Conservation (phyloP, 2,113 vertebrate species). For the Dascyllus trimaculatus region DNA sequence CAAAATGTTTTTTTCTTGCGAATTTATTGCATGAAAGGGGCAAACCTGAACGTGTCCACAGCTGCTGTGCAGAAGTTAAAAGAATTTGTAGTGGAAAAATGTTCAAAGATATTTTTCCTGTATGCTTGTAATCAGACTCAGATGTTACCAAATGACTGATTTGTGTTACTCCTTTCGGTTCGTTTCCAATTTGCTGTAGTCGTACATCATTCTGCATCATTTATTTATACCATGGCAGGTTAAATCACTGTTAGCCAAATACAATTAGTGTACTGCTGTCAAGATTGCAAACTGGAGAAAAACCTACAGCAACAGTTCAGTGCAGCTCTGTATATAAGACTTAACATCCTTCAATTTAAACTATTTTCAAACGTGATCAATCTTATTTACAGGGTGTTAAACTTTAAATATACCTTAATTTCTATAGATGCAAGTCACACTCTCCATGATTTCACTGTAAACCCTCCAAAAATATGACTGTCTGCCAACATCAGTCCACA, state of each 20-base stretch:
- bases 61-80: neutral
- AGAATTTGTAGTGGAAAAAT: neutral
- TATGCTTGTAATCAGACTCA: neutral
- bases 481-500: neutral
- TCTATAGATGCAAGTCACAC: neutral
- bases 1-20: no score
- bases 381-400: neutral
- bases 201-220: neutral
- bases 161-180: neutral
- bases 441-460: neutral
- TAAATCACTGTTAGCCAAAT: neutral
- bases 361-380: neutral
- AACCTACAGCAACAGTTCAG: neutral
- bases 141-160: neutral
- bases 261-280: neutral
- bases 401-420: neutral
- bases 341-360: neutral
- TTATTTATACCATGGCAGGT: neutral
- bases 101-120: neutral
- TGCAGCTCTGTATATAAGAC: neutral
- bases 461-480: slow-evolving; percentile 11
- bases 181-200: neutral
- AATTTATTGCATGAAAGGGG: no score
- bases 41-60: neutral
- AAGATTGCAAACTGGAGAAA: neutral